Evolutionary conservation across 2,888 invertebrate species (phyloP), one percentile per base, ranked within the genome.

Genomic region (Plemyria rubiginata): DNA sequence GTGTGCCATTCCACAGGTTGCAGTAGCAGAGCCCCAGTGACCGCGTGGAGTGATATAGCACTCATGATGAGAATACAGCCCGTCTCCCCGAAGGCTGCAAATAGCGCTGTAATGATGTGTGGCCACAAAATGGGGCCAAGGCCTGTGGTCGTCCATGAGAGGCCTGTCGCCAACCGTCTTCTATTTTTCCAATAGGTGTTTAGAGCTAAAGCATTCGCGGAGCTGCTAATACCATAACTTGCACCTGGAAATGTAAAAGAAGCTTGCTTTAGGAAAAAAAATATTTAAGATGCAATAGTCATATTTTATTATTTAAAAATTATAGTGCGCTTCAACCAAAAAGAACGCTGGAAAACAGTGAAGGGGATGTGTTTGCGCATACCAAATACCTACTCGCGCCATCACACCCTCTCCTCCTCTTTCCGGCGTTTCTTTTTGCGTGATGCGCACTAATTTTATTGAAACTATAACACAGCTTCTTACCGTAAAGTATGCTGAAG

Each of bases 1-100:
- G 94, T 88, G 78, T 96, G 96, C 96, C 95, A 95, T 80, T 95
- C 94, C 0, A 96, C 96, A 3, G 96, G 96, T 76, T 96, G 96
- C 48, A 96, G 86, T 55, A 96, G 83, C 61, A 95, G 86, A 2
- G 96, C 94, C 70, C 95, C 95, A 29, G 94, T 94, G 54, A 96
- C 84, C 0, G 95, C 94, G 77, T 96, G 95, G 57, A 96, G 85
- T 0, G 96, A 93, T 61, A 96, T 91, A 4, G 94, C 96, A 15
- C 95, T 93, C 71, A 96, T 94, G 32, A 96, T 89, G 13, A 96
- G 82, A 53, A 95, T 92, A 0, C 96, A 94, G 22, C 96, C 96
- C 59, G 94, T 92, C 70, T 95, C 94, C 0, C 95, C 96, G 63
- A 95, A 96, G 36, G 81, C 62, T 0, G 92, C 84, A 78, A 95